Conservation (phyloP, 2,113 vertebrate genomes). For the Corythoichthys intestinalis region DNA sequence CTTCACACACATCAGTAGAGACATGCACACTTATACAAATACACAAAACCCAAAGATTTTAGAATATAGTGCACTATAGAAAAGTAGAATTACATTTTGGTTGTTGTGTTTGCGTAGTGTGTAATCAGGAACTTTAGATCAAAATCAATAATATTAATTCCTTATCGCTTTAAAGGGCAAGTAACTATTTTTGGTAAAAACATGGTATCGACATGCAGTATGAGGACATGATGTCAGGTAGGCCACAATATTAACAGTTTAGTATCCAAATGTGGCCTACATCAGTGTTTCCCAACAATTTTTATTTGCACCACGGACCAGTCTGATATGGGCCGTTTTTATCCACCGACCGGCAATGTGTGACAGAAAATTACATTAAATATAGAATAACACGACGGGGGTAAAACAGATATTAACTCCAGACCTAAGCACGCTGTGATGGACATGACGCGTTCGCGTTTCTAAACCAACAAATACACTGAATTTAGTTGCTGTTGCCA, state of each 20-base stretch:
- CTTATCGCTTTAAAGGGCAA: background rate
- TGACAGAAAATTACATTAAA: too few relatives aligned
- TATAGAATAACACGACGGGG: too few relatives aligned
- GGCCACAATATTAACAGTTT: background rate
- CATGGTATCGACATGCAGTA: constrained; percentile 23
- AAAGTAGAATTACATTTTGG: background rate
- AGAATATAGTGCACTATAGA: constrained; percentile 36
- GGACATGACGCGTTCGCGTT: too few relatives aligned
- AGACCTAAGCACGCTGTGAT: too few relatives aligned
- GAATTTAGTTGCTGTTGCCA: too few relatives aligned
- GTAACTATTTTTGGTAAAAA: too few relatives aligned
- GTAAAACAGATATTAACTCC: too few relatives aligned
- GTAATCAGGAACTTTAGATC: background rate
- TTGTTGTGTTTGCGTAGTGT: background rate
- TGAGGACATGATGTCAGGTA: constrained; percentile 34
- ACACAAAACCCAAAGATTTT: constrained; percentile 26
- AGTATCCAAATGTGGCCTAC: background rate
- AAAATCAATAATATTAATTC: background rate
- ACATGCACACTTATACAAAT: constrained; percentile 1
- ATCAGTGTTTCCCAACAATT: too few relatives aligned
- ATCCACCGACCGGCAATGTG: too few relatives aligned
- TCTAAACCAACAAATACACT: too few relatives aligned
- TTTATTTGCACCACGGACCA: too few relatives aligned
- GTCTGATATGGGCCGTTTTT: too few relatives aligned
- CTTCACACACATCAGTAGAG: constrained; percentile 19